Base-by-base conservation (phyloP, 2,797 vertebrate species). In the Triplophysa bombifrons region DNA sequence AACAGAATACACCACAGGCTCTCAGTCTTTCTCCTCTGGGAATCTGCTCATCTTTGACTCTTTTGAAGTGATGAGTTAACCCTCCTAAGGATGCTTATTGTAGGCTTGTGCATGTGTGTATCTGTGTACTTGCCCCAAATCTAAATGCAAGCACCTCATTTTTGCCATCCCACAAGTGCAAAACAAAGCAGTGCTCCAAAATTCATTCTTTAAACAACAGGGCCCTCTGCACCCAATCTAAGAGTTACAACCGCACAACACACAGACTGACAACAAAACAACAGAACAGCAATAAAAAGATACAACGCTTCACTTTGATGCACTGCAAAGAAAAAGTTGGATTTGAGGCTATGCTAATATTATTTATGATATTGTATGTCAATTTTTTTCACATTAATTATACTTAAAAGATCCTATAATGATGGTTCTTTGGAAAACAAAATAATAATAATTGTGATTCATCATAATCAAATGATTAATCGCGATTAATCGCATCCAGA, bases 1-100 rank as follows among this genome's bases (percentile, higher is more conserved):
- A 90, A 90, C 90, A 92, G 89, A 88, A 86, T 90, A 86, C 87
- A 85, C 87, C 86, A 85, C 87, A 75, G 84, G 90, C 87, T 82
- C 89, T 88, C 85, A 84, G 75, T 84, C 89, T 88, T 86, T 87
- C 88, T 91, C 93, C 88, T 41, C 83, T 88, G 90, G 92, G 92
- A 92, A 83, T 89, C 89, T 91, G 90, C 90, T 90, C 91, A 72
- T 78, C 91, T 93, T 89, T 90, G 88, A 85, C 88, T 91, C 91
- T 89, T 94, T 93, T 93, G 92, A 95, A 94, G 92, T 92, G 92
- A 88, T 91, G 91, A 92, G 93, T 93, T 92, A 93, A 93, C 92
- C 92, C 93, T 92, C 87, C 74, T 87, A 89, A 90, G 88, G 88
- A 91, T 89, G 89, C 87, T 72, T 85, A 86, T 71, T 85, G 82